Conservation (phyloP, 2,797 vertebrate genomes). For the Xenopus petersii region DNA sequence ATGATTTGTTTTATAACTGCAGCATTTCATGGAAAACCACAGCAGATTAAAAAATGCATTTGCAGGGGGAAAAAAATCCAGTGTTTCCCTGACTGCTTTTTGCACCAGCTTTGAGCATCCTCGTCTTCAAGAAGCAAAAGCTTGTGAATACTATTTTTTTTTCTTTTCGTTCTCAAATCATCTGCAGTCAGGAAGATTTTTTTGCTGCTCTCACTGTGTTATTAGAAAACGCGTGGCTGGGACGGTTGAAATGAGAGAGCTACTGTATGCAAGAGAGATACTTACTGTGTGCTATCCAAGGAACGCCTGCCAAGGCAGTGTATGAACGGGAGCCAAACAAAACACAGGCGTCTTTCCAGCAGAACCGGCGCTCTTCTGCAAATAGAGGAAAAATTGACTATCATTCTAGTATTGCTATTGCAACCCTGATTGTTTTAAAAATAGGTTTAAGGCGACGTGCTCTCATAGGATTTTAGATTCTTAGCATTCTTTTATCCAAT, state of each 20-base stretch:
- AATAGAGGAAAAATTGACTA: constrained; percentile 83
- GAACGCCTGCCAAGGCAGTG: constrained; percentile 82
- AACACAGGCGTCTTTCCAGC: constrained; percentile 87
- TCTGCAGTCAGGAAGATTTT: constrained; percentile 56
- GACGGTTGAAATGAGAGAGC: constrained; percentile 72
- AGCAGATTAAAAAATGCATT: too few relatives aligned
- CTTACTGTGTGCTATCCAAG: constrained; percentile 85
- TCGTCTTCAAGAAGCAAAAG: constrained; percentile 2
- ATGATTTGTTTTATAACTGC: too few relatives aligned
- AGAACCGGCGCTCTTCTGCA: constrained; percentile 83
- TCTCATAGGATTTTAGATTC: constrained; percentile 60
- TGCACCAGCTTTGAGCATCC: neutral
- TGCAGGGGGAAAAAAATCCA: too few relatives aligned
- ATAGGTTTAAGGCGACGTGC: constrained; percentile 62
- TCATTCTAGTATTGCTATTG: constrained; percentile 74
- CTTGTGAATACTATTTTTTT: constrained; percentile 17
- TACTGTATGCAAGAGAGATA: constrained; percentile 77
- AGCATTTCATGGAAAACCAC: too few relatives aligned
- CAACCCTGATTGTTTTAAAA: constrained; percentile 77
- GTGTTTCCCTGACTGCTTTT: neutral
- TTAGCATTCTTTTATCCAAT: constrained; percentile 62
- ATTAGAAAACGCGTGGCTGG: constrained; percentile 71
- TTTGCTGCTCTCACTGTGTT: constrained; percentile 64
- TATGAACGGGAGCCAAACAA: constrained; percentile 92
- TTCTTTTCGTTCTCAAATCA: constrained; percentile 51